A percentile compares a stretch with the other conserved stretches of the same genome.
Evolutionary conservation across 1,140 invertebrate species (phyloP).

Genomic region (Drosophila yakuba): DNA sequence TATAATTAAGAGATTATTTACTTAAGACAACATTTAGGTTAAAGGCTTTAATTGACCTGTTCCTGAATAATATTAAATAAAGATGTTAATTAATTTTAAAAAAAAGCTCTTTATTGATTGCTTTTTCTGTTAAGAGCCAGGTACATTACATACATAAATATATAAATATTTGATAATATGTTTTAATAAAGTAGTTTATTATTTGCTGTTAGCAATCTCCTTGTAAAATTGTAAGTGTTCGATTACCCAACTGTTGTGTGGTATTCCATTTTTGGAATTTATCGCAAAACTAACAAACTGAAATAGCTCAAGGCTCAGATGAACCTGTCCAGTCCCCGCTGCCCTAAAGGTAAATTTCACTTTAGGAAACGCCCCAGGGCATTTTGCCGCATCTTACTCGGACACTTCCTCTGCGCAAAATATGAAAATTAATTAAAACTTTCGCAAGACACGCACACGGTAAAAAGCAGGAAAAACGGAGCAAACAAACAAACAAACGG

Average conservation of each 20-base stretch:
- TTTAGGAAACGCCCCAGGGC: slow-evolving; percentile 18
- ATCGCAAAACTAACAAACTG: slow-evolving; percentile 21
- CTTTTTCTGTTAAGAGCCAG: too few species aligned
- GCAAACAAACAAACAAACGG: slow-evolving; percentile 31
- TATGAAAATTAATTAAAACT: slow-evolving; percentile 83
- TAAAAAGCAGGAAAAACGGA: slow-evolving; percentile 32
- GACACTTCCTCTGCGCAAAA: slow-evolving; percentile 64
- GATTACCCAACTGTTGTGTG: too few species aligned
- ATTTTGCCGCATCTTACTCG: slow-evolving; percentile 28
- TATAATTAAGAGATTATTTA: too few species aligned
- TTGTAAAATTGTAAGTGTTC: slow-evolving; percentile 1
- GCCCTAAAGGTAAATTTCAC: slow-evolving; percentile 40
- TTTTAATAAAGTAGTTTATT: too few species aligned
- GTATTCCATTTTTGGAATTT: slow-evolving; percentile 17
- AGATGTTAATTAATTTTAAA: too few species aligned
- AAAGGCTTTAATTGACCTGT: too few species aligned
- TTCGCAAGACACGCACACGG: slow-evolving; percentile 55
- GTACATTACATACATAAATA: too few species aligned
- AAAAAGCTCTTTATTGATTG: neutral
- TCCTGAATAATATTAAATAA: too few species aligned
- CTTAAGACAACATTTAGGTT: too few species aligned
- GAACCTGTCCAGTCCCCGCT: slow-evolving; percentile 27
- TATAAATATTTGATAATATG: too few species aligned
- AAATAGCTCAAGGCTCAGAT: slow-evolving; percentile 27
- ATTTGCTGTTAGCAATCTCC: neutral